Conservation (phyloP, 2,888 invertebrate genomes). For the Seladonia tumulorum region DNA sequence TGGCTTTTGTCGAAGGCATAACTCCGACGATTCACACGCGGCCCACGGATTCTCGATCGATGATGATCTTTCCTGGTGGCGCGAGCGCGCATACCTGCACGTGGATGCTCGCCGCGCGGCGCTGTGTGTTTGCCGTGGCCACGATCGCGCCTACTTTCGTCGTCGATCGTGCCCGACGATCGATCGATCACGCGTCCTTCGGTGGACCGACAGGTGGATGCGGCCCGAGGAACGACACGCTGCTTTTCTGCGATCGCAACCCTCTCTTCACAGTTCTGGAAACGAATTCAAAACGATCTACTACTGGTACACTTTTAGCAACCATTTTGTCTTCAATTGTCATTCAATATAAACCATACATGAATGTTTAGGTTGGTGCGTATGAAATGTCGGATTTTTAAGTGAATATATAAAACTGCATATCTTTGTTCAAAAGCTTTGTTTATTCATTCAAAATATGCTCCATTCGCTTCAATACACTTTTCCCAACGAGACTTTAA, state of each 20-base stretch:
- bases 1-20: conserved; percentile 75
- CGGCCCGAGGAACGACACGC: background rate
- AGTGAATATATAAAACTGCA: too few relatives aligned
- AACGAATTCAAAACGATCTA: too few relatives aligned
- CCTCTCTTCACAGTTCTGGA: background rate
- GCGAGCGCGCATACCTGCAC: conserved; percentile 43
- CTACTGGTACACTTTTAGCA: too few relatives aligned
- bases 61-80: conserved; percentile 62
- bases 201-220: conserved; percentile 45
- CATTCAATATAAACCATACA: too few relatives aligned
- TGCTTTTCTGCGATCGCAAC: background rate
- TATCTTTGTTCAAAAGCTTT: too few relatives aligned
- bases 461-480: too few relatives aligned
- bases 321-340: too few relatives aligned
- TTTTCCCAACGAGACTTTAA: too few relatives aligned
- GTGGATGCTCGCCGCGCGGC: conserved; percentile 14
- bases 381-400: too few relatives aligned
- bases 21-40: conserved; percentile 80
- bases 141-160: conserved; percentile 52
- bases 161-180: conserved; percentile 31
- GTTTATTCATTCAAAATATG: too few relatives aligned
- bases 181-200: conserved; percentile 46
- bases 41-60: conserved; percentile 74
- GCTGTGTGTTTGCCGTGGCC: conserved; percentile 29
- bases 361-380: too few relatives aligned